Percentiles rank a stretch among this genome's conserved stretches.
Evolutionary conservation across 1,140 invertebrate species (phyloP).

Genomic region (Parasteatoda tepidariorum): DNA sequence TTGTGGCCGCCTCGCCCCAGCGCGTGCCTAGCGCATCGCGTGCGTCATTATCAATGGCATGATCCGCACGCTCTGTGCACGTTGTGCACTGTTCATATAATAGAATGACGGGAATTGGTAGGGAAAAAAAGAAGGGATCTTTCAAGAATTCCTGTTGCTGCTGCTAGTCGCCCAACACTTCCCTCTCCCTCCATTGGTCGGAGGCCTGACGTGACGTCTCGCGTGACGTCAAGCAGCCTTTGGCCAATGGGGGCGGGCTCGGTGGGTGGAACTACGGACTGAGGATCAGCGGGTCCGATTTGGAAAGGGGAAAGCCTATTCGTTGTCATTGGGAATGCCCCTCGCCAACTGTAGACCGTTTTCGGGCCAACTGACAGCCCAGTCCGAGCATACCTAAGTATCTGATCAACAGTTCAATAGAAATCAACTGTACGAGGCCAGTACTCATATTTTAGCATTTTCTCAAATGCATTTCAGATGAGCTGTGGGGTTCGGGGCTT

Average conservation of each 20-base stretch:
- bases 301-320: slow-evolving; percentile 57
- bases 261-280: slow-evolving; percentile 56
- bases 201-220: slow-evolving; percentile 1
- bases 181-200: slow-evolving; percentile 47
- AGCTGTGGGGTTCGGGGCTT: slow-evolving; percentile 12
- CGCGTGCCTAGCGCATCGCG: slow-evolving; percentile 35
- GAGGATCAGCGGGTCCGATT: slow-evolving; percentile 50
- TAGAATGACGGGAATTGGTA: slow-evolving; percentile 24
- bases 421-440: slow-evolving; percentile 51
- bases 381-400: slow-evolving; percentile 58
- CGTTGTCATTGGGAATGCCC: slow-evolving; percentile 57
- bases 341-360: slow-evolving; percentile 59
- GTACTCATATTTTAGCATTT: slow-evolving; percentile 60
- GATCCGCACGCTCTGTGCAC: slow-evolving; percentile 14
- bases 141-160: slow-evolving; percentile 48
- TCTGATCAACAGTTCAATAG: slow-evolving; percentile 58
- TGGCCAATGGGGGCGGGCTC: slow-evolving; percentile 58
- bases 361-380: slow-evolving; percentile 53
- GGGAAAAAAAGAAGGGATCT: slow-evolving; percentile 6
- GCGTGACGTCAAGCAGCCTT: slow-evolving; percentile 51
- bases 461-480: slow-evolving; percentile 59
- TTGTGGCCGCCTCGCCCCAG: slow-evolving; percentile 36
- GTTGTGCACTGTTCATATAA: slow-evolving; percentile 19
- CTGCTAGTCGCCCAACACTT: slow-evolving; percentile 1
- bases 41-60: slow-evolving; percentile 49